Base-by-base conservation (phyloP, 2,888 invertebrate species). In the Onchidella celtica region DNA sequence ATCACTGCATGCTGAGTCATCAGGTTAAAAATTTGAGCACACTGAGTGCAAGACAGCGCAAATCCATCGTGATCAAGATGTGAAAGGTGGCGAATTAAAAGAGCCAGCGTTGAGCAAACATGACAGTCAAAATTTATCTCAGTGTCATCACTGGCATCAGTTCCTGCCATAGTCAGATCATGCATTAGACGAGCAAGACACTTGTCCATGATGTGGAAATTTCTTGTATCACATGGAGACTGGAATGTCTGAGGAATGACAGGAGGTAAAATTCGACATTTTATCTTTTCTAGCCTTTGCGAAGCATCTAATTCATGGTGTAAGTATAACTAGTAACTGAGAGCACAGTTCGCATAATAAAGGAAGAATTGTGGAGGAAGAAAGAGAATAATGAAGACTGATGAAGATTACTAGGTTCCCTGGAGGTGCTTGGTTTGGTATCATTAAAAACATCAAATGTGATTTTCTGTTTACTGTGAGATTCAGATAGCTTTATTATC, bases 11-110 rank as follows among this genome's bases (percentile, higher is more conserved):
- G 81, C 57, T 34, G 27, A 32, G 69, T 68, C 3, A 69, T 81
- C 27, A 81, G 40, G 40, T 81, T 57, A 32, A 69, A 68, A 17
- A 68, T 69, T 36, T 81, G 81, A n/a, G 47, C 14, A 68, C 81
- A 81, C 75, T 66, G 75, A 3, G 40, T 57, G 57, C 79, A 79
- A 3, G 38, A 38, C 6, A 21, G 29, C 2, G 3, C 32, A 27
- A 24, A 27, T 3, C 38, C 27, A 29, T 40, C 34, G n/a, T 55
- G 32, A 17, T 24, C 47, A 3, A 34, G 36, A 38, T 74, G 27
- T 24, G 80, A 55, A 32, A 74, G 3, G 38, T 81, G 81, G 34
- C 29, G 74, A 0, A 81, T 59, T 38, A 81, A 40, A 24, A 38
- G 29, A 17, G 75, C 55, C n/a, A 81, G 9, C 59, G 75, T 11